Percentiles rank a stretch among this genome's conserved stretches.
These are phyloP conservation scores for Eueides isabella DNA, from an alignment of 1,140 invertebrate species.

Conservation along the genomic window DNA sequence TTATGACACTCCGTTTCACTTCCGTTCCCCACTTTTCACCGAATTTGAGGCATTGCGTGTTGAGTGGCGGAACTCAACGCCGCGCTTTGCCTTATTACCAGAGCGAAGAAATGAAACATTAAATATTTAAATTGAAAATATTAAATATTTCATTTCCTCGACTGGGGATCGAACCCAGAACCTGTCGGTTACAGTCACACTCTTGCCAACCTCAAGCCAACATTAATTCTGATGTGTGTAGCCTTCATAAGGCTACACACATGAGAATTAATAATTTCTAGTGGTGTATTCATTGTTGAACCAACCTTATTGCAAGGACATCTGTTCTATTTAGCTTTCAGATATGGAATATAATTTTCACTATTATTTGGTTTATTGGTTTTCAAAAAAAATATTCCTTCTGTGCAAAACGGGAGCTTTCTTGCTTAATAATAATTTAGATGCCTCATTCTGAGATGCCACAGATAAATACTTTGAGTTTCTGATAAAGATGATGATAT, in stretches of 20 bases:
- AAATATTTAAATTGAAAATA: too few relatives aligned
- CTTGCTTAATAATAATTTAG: constrained; percentile 48
- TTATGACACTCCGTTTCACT: too few relatives aligned
- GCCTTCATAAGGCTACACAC: constrained; percentile 74
- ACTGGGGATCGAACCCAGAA: too few relatives aligned
- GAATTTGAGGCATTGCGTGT: too few relatives aligned
- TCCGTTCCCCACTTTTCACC: too few relatives aligned
- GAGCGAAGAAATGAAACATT: too few relatives aligned
- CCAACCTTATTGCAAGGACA: constrained; percentile 39
- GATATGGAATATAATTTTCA: constrained; percentile 44
- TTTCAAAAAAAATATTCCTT: constrained; percentile 39
- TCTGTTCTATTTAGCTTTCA: constrained; percentile 46
- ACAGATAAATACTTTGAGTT: constrained; percentile 41
- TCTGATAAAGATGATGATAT: constrained; percentile 20
- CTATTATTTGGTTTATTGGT: constrained; percentile 30
- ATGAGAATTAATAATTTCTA: constrained; percentile 68
- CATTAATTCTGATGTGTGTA: too few relatives aligned
- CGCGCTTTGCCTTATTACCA: too few relatives aligned
- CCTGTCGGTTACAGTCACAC: too few relatives aligned
- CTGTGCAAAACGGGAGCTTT: constrained; percentile 37
- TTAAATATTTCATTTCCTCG: too few relatives aligned
- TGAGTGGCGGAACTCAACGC: too few relatives aligned
- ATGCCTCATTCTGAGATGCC: constrained; percentile 50
- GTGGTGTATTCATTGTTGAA: constrained; percentile 43
- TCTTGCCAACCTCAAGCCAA: too few relatives aligned